A percentile compares a stretch with the other conserved stretches of the same genome.
Evolutionary conservation across 2,797 vertebrate genomes (phyloP).

Genomic region (Phrynocephalus forsythii): DNA sequence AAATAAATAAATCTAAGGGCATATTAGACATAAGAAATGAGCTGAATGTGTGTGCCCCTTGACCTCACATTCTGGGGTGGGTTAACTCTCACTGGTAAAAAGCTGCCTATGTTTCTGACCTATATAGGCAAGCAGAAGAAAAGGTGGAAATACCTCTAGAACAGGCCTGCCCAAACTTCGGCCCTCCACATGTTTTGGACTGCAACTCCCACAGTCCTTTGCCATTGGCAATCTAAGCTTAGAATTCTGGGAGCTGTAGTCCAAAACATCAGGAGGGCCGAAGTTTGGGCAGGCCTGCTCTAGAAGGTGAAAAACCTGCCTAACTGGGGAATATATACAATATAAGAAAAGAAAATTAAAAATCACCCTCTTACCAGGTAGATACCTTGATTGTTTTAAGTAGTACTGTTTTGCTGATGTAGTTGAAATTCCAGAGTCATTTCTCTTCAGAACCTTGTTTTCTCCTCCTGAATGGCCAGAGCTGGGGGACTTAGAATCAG

Average conservation of each 20-base stretch:
- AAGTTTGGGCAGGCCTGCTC: too few relatives aligned
- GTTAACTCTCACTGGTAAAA: too few relatives aligned
- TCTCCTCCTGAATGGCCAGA: conserved; percentile 79
- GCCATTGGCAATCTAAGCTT: too few relatives aligned
- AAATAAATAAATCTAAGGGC: background rate
- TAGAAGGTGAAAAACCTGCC: background rate
- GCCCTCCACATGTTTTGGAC: too few relatives aligned
- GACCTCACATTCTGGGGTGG: too few relatives aligned
- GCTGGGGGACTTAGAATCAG: conserved; percentile 64
- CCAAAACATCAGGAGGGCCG: too few relatives aligned
- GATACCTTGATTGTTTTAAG: conserved; percentile 92
- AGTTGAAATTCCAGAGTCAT: conserved; percentile 82
- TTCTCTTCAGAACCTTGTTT: conserved; percentile 83
- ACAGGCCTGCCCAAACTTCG: too few relatives aligned
- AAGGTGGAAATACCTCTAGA: background rate
- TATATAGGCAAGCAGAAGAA: background rate
- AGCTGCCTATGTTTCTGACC: background rate
- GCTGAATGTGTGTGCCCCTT: background rate
- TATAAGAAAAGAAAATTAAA: conserved; percentile 1
- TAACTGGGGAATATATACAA: background rate
- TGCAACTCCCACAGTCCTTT: too few relatives aligned
- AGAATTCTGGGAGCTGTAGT: too few relatives aligned
- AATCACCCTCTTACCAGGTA: conserved; percentile 86
- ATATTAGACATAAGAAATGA: background rate
- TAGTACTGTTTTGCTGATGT: conserved; percentile 93